A percentile compares a stretch with the other conserved stretches of the same genome.
phyloP scores from a whole-genome alignment of 1,140 invertebrate species.

The Drosophila takahashii region DNA sequence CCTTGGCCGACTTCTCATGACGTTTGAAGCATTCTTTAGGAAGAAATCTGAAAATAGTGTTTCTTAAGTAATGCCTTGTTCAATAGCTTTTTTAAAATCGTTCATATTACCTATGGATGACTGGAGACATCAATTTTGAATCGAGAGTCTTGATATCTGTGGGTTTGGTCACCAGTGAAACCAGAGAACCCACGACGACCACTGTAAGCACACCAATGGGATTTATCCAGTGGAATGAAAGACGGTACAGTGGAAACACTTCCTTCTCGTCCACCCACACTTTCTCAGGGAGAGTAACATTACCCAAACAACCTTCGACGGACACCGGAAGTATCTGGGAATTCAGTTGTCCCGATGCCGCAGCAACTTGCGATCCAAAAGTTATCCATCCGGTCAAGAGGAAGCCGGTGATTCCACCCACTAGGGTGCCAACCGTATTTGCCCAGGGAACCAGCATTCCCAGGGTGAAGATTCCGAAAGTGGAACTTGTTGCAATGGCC shows the following conservation, averaged over 20 bases:
- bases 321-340: constrained; percentile 83
- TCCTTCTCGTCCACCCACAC: constrained; percentile 84
- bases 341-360: constrained; percentile 81
- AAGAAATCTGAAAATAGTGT: constrained; percentile 49
- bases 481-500: constrained; percentile 92
- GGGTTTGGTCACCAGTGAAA: constrained; percentile 88
- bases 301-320: too few relatives aligned
- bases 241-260: constrained; percentile 89
- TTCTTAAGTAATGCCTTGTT: too few relatives aligned
- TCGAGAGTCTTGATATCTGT: constrained; percentile 86
- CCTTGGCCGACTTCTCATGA: not conserved
- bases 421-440: constrained; percentile 87
- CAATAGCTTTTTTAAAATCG: not conserved
- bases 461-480: constrained; percentile 93
- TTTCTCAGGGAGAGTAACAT: constrained; percentile 53
- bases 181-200: constrained; percentile 89
- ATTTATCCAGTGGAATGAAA: constrained; percentile 92
- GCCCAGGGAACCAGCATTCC: constrained; percentile 93
- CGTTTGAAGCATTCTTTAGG: constrained; percentile 71
- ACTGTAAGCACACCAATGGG: constrained; percentile 88
- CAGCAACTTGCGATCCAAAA: constrained; percentile 85
- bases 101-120: constrained; percentile 85
- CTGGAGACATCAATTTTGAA: constrained; percentile 87
- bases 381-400: constrained; percentile 86
- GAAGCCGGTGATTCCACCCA: constrained; percentile 86